These are phyloP conservation scores for Melanostoma scalare DNA, from an alignment of 2,888 invertebrate species.

Conservation along the genomic window DNA sequence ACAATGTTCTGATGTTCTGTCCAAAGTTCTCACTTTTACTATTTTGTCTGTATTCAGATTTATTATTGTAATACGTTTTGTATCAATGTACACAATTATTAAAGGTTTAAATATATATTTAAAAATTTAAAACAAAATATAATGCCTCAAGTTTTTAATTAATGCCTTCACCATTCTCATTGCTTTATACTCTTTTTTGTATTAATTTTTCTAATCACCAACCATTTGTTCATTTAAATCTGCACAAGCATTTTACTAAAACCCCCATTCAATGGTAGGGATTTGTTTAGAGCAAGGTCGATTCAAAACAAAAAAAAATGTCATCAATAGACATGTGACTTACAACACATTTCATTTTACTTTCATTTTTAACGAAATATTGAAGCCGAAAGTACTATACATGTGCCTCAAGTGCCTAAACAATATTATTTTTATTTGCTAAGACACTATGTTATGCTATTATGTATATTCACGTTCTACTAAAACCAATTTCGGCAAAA, in stretches of 20 bases:
- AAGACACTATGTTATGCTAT: slow-evolving; percentile 39
- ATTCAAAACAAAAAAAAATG: too few species aligned
- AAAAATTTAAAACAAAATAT: slow-evolving; percentile 29
- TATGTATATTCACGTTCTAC: slow-evolving; percentile 26
- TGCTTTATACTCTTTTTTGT: neutral
- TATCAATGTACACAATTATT: slow-evolving; percentile 65
- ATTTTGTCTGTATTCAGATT: slow-evolving; percentile 69
- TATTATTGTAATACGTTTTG: slow-evolving; percentile 64
- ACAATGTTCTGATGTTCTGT: slow-evolving; percentile 45
- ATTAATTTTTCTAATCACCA: neutral
- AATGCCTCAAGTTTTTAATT: slow-evolving; percentile 37
- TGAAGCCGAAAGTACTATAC: too few species aligned
- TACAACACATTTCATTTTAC: slow-evolving; percentile 21
- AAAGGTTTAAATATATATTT: slow-evolving; percentile 55
- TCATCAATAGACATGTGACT: slow-evolving; percentile 10
- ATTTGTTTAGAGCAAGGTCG: too few species aligned
- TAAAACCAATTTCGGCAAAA: slow-evolving; percentile 42
- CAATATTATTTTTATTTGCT: slow-evolving; percentile 35
- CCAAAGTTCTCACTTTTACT: slow-evolving; percentile 51
- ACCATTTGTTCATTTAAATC: too few species aligned
- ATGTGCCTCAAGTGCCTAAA: too few species aligned
- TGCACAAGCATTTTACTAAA: too few species aligned
- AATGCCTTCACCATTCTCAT: slow-evolving; percentile 10
- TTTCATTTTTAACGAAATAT: neutral
- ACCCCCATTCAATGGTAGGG: too few species aligned